phyloP scores from a whole-genome alignment of 2,888 invertebrate genomes.

The Parasteatoda lunata region DNA sequence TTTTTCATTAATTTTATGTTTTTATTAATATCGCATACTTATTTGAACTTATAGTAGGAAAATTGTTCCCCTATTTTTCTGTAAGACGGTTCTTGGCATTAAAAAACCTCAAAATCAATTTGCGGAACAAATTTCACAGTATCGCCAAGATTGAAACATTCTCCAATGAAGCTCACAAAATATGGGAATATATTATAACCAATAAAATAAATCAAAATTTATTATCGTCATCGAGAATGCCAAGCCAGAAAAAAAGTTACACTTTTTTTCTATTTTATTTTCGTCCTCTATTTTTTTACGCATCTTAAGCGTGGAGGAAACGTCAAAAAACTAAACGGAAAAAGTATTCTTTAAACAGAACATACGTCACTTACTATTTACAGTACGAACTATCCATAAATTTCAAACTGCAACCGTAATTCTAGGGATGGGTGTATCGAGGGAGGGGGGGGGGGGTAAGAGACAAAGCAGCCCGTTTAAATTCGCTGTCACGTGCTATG shows the following conservation, averaged over 20 bases:
- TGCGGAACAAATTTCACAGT: too few relatives aligned
- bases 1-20: too few relatives aligned
- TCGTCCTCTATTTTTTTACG: background rate
- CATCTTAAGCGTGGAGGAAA: conserved; percentile 3
- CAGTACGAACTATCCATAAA: conserved; percentile 59
- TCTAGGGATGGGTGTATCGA: conserved; percentile 39
- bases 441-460: conserved; percentile 20
- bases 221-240: background rate
- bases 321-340: conserved; percentile 12
- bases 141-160: too few relatives aligned
- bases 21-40: too few relatives aligned
- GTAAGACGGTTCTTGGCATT: too few relatives aligned
- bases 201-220: too few relatives aligned
- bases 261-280: conserved; percentile 4
- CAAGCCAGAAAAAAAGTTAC: too few relatives aligned
- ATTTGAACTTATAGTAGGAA: too few relatives aligned
- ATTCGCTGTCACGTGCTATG: conserved; percentile 56
- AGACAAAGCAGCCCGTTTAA: conserved; percentile 62
- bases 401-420: conserved; percentile 36
- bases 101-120: too few relatives aligned
- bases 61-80: too few relatives aligned
- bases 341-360: conserved; percentile 20
- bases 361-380: conserved; percentile 66
- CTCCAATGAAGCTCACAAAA: too few relatives aligned
- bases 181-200: too few relatives aligned